Base-by-base conservation (phyloP, 2,888 invertebrate genomes). In the Dasysyrphus tricinctus region DNA sequence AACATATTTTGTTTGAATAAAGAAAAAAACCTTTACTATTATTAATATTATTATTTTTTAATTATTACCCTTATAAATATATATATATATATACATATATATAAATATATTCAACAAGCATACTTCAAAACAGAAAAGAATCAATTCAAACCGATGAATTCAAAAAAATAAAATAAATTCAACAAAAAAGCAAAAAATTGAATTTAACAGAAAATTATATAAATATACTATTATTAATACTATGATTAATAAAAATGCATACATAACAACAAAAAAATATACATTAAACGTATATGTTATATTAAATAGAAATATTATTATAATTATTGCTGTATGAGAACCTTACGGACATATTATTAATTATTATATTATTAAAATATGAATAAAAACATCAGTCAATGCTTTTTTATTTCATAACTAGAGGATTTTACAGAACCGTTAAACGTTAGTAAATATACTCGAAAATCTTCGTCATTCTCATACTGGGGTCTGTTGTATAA, bases 361-460 rank as follows among this genome's bases (percentile, higher is more conserved):
- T 91, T 90, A 90, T 90, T 91, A 91, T 91, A 91, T 91, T 90
- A 91, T 91, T 91, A 91, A 91, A 90, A 90, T 87, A 88, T 85
- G 57, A 88, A 88, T 91, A 91, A 81, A 88, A 88, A 81, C 72
- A 90, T 90, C 90, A 89, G 88, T 88, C 0, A 54, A 49, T 34
- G 75, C n/a, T 11, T 65, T 82, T 74, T 86, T 75, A 69, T 74
- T 72, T 61, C 24, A 32, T 32, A 24, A 2, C 24, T 24, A 24
- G 24, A 24, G 24, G 24, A 24, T 24, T 24, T 24, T 24, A 2
- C 24, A 3, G 24, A 24, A 24, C 24, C 24, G 24, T 24, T 2
- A 24, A 24, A 24, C 24, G 24, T 24, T 24, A 24, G 24, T 2
- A 24, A 24, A 24, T 2, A 3, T 3, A 32, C 32, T 32, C 5